Conservation (phyloP, 1,140 invertebrate genomes). For the Camponotus vicinus region DNA sequence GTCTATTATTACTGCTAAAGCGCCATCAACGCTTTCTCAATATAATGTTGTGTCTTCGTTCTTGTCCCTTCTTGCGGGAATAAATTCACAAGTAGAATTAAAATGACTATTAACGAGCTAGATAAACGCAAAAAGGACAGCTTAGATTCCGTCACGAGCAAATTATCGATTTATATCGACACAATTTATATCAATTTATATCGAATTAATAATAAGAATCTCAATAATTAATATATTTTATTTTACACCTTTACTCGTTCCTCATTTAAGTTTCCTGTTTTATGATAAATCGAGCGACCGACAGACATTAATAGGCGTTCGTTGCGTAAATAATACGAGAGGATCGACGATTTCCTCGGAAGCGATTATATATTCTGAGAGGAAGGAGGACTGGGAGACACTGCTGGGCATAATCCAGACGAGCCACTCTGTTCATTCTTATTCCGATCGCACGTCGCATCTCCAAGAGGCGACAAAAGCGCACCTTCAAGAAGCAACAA, state of each 20-base stretch:
- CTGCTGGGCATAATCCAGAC: conserved; percentile 22
- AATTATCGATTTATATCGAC: neutral
- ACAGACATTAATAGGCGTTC: neutral
- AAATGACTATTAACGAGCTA: neutral
- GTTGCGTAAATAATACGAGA: neutral
- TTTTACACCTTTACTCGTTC: too few relatives aligned
- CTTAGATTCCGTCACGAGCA: neutral
- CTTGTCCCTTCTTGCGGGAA: neutral
- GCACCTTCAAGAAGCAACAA: conserved; percentile 65
- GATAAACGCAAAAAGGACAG: neutral
- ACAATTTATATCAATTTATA: neutral
- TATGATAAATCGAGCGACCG: neutral
- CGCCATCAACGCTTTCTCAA: conserved; percentile 7
- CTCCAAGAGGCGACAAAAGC: conserved; percentile 54
- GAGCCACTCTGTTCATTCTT: conserved; percentile 54
- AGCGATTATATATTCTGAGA: neutral
- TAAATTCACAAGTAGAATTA: neutral
- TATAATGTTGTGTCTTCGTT: neutral
- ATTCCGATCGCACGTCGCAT: conserved; percentile 64
- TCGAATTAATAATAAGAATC: too few relatives aligned
- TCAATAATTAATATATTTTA: too few relatives aligned
- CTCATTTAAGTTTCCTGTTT: neutral
- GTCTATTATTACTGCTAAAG: conserved; percentile 46
- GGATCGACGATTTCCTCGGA: neutral
- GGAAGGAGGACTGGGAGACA: neutral